phyloP scores from a whole-genome alignment of 2,797 vertebrate species.

The Argentina silus region DNA sequence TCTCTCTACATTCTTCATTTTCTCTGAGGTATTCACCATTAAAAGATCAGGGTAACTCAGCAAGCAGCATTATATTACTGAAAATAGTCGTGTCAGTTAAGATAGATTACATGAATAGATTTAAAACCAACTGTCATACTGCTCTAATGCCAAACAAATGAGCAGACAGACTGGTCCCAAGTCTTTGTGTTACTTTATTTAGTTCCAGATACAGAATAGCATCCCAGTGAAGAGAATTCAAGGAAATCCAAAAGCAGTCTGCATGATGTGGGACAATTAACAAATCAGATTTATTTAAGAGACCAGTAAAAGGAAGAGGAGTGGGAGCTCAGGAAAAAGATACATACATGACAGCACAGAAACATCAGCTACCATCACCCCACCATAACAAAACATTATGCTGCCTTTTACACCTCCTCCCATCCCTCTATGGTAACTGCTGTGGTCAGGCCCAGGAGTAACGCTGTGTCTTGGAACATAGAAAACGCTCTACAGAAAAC shows the following conservation, averaged over 20 bases:
- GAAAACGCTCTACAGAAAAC: not conserved
- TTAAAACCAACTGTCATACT: too few relatives aligned
- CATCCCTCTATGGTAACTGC: not conserved
- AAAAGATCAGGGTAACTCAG: too few relatives aligned
- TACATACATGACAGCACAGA: slow-evolving; percentile 51
- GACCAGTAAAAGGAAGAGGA: slow-evolving; percentile 43
- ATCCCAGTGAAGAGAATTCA: slow-evolving; percentile 58
- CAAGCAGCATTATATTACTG: too few relatives aligned
- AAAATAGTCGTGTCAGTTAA: too few relatives aligned
- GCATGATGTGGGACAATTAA: slow-evolving; percentile 68
- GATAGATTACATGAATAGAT: too few relatives aligned
- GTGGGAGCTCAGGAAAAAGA: slow-evolving; percentile 12
- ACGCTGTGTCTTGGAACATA: slow-evolving; percentile 8
- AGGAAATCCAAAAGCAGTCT: slow-evolving; percentile 69
- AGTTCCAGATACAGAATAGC: slow-evolving; percentile 76
- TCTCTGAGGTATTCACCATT: too few relatives aligned
- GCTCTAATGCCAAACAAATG: too few relatives aligned
- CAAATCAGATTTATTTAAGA: slow-evolving; percentile 69
- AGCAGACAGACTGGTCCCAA: slow-evolving; percentile 13
- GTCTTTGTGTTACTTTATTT: slow-evolving; percentile 78
- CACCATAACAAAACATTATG: slow-evolving; percentile 60
- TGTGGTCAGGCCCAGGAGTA: slow-evolving; percentile 18
- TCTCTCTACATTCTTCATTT: too few relatives aligned
- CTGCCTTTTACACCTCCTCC: not conserved
- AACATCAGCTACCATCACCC: too few relatives aligned